phyloP scores from a whole-genome alignment of 2,888 invertebrate species.

The Eulithis testata region DNA sequence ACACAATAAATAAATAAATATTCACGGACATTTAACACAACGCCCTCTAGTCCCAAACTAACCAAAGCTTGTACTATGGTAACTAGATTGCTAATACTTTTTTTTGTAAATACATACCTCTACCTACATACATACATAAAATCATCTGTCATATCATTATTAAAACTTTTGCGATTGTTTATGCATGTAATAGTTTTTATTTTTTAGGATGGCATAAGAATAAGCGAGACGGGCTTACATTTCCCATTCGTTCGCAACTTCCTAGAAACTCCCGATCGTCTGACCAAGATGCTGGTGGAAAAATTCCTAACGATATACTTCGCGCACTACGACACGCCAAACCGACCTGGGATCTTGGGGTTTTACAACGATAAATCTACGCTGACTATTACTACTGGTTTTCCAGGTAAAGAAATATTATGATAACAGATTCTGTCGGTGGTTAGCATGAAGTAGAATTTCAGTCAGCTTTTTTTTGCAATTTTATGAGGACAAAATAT shows the following conservation, averaged over 20 bases:
- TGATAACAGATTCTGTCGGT: no score
- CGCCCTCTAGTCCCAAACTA: no score
- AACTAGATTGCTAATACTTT: no score
- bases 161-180: no score
- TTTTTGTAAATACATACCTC: no score
- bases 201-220: conserved; percentile 71
- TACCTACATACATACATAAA: no score
- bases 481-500: no score
- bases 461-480: no score
- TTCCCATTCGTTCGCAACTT: conserved; percentile 67
- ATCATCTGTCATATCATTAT: no score
- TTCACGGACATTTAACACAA: no score
- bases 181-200: not conserved
- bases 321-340: conserved; percentile 58
- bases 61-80: not conserved
- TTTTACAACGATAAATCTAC: conserved; percentile 57
- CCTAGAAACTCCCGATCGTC: conserved; percentile 52
- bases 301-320: conserved; percentile 71
- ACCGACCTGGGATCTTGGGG: conserved; percentile 45
- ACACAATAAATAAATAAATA: no score
- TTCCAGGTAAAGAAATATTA: conserved; percentile 10
- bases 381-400: conserved; percentile 37
- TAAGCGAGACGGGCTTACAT: conserved; percentile 61
- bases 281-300: conserved; percentile 65
- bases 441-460: no score